Base-by-base conservation (phyloP, 2,113 vertebrate species). In the Apodemus sylvaticus region DNA sequence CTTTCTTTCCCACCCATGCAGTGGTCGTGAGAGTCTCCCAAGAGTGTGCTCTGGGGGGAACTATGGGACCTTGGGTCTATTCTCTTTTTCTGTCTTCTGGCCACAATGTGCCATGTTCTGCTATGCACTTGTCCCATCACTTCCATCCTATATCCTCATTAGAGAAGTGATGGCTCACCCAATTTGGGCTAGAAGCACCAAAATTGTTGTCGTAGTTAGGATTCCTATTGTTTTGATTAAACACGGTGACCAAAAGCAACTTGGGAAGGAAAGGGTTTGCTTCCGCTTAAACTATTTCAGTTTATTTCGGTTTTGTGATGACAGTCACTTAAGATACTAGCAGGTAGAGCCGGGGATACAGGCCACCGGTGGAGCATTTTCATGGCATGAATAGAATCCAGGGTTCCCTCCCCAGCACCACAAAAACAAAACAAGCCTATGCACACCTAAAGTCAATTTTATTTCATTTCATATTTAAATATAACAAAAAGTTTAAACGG, bases 401-500 rank as follows among this genome's bases (percentile, higher is more conserved):
- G 7, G 74, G 39, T 45, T 71, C 39, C 14, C n/a, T 5, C n/a
- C 51, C 11, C 20, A n/a, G 26, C n/a, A 51, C 36, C 12, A 39
- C 24, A 60, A 71, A 73, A 58, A 10, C 71, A 48, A 81, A 81
- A 39, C 26, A 42, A 42, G 8, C 36, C 36, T 60, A 60, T 64
- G 8, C 4, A 1, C 16, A 45, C 36, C n/a, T 29, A 48, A 89
- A 82, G n/a, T 39, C n/a, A 87, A 77, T 24, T 31, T 77, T 17
- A 70, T 34, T 31, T 13, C 60, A 66, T 36, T 45, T 48, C 36
- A 91, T 78, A 82, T 83, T 62, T 70, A 93, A 83, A 82, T 51
- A 26, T 26, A 70, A 88, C 31, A 86, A 93, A 19, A 91, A 86
- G 45, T 29, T 66, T 81, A 62, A 93, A 85, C n/a, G 17, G 36